Base-by-base conservation (phyloP, 2,888 invertebrate species). In the Altica lythri region DNA sequence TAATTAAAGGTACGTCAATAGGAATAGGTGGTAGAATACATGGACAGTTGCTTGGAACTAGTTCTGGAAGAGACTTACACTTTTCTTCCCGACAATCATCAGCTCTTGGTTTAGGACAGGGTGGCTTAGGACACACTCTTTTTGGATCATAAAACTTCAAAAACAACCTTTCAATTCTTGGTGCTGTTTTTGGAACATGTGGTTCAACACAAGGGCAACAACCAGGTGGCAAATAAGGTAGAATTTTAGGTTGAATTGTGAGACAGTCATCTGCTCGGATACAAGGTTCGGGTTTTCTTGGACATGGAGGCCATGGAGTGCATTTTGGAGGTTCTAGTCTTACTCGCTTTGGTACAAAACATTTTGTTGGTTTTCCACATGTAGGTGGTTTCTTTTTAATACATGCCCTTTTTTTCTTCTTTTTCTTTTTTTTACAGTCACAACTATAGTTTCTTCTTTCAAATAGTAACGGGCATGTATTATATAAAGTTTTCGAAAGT, bases 171-270 rank as follows among this genome's bases (percentile, higher is more conserved):
- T 53, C 45, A 25, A 67, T 6, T 40, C 47, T 61, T 2, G 67
- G 67, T 5, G 44, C 40, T 8, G 18, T 40, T 0, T 37, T 46
- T 5, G 62, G 62, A n/a, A 52, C 27, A 5, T 34, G 8, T 0
- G 53, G 57, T 16, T 66, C 64, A 1, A 65, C 37, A 37, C 67
- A 67, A 2, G 61, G 59, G 42, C 67, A 67, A 8, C 30, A 19
- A 0, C 37, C 35, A 4, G 45, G 6, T 19, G 17, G 25, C 3
- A 69, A 3, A 17, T 35, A 13, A 0, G 67, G 68, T 5, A 69
- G 43, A 4, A 32, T 38, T 42, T 68, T 67, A 1, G 53, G 50
- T 18, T 35, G 4, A 2, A 61, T 30, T 13, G 47, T 37, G 6
- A 62, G 19, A 43, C 46, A 51, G 10, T 55, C 55, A 25, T 55